Base-by-base conservation (phyloP, 2,888 invertebrate genomes). In the Hedya salicella region DNA sequence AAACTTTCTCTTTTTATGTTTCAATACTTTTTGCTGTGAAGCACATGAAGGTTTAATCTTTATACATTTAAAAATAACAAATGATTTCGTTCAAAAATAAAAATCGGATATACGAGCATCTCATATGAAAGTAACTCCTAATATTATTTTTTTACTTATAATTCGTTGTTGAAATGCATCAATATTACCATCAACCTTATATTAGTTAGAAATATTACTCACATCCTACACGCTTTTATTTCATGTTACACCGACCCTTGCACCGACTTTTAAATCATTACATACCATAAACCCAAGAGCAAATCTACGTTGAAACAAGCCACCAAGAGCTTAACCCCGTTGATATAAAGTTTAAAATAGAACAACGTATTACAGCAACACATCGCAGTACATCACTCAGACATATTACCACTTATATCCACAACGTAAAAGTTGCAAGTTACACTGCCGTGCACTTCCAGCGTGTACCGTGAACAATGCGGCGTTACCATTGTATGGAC, bases 351-450 rank as follows among this genome's bases (percentile, higher is more conserved):
- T 39, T 16, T 36, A 11, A 48, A 46, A 62, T 53, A n/a, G 32
- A 8, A 5, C 17, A 8, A 5, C 17, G 25, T 13, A 14, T 17
- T 17, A 8, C 9, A 11, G 54, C 16, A 16, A 16, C 48, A 2
- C 36, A 53, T 16, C 11, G 9, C 53, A 54, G 42, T 54, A 54
- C 62, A 62, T 62, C 62, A 62, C 54, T 54, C 53, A 54, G 62
- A 62, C 54, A 46, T 54, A 62, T 62, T 62, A 62, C 62, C 53
- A 54, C 62, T 62, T 54, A 48, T 48, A 54, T 36, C 54, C n/a
- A 54, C 53, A 46, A 53, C 39, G 46, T 46, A 39, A 62, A 62
- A 54, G 52, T 54, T 39, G 44, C 48, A 48, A 40, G 61, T 62
- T 62, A 54, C 62, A 54, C 54, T 54, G 25, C 53, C 16, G 54